A percentile compares a stretch with the other conserved stretches of the same genome.
Evolutionary conservation across 2,888 invertebrate species (phyloP).

Genomic region (Drosophila limbata): DNA sequence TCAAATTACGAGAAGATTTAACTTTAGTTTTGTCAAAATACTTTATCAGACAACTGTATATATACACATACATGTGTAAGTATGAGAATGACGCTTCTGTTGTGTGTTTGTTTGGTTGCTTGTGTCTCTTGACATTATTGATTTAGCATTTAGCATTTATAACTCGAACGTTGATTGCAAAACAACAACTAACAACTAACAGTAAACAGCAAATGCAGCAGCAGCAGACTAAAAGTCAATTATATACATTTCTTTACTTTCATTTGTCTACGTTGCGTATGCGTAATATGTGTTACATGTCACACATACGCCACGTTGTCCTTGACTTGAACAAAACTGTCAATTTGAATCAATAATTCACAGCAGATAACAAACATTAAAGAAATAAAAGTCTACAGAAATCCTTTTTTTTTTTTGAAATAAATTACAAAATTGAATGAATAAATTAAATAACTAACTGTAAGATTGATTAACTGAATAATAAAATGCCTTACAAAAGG

Average conservation of each 20-base stretch:
- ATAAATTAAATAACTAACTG: too few relatives aligned
- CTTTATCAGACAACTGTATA: too few relatives aligned
- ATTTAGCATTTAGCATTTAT: constrained; percentile 70
- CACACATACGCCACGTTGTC: constrained; percentile 48
- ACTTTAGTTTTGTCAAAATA: too few relatives aligned
- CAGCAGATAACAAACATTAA: background rate
- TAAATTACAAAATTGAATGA: background rate
- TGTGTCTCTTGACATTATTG: constrained; percentile 58
- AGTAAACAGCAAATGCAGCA: background rate
- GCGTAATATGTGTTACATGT: constrained; percentile 27
- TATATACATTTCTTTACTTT: constrained; percentile 12
- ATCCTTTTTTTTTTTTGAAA: background rate
- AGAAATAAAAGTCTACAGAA: background rate
- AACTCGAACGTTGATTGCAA: constrained; percentile 46
- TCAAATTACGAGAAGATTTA: too few relatives aligned
- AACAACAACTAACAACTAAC: background rate
- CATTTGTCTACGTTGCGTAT: constrained; percentile 31
- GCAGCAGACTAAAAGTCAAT: background rate
- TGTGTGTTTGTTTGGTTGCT: too few relatives aligned
- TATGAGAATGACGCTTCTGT: too few relatives aligned
- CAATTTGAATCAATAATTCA: background rate
- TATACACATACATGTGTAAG: background rate
- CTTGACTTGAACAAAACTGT: constrained; percentile 7
- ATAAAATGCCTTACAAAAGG: too few relatives aligned
- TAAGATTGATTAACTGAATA: too few relatives aligned